Base-by-base conservation (phyloP, 2,888 invertebrate genomes). In the Terebella lapidaria region DNA sequence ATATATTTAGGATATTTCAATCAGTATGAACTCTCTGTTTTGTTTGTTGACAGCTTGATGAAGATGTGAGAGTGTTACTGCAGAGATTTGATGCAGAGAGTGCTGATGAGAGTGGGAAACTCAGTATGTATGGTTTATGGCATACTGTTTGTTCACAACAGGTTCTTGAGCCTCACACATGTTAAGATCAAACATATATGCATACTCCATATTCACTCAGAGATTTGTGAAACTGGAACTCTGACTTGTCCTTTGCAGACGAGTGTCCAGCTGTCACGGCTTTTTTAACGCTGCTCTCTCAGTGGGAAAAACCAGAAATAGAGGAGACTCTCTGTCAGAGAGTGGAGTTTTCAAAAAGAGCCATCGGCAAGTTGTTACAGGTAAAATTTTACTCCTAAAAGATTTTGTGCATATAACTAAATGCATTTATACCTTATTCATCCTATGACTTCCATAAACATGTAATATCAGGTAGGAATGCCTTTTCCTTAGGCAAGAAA, bases 41-140 rank as follows among this genome's bases (percentile, higher is more conserved):
- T 49, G 22, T 49, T 49, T 49, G 15, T 22, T 49, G 18, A 25
- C 28, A 82, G 81, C 84, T 97, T 28, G 97, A 97, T 83, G 97
- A 97, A 83, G 96, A 97, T 79, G 92, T 96, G 69, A 85, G 96
- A 67, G 90, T 97, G 18, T 82, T 97, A 59, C 81, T 97, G 67
- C 95, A 96, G 79, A 85, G 96, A 67, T 96, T 97, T 83, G 96
- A 97, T 85, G 93, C 94, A 0, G 96, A 96, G 82, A 94, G 94
- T 15, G 93, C 67, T 15, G 68, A 68, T 54, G 68, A 68, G 51
- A 60, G 54, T 0, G 95, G 95, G 81, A 94, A 91, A 76, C 91
- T 91, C 84, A 94, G 92, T 92, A 84, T 82, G 80, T 71, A 15
- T n/a, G n/a, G n/a, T n/a, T n/a, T n/a, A n/a, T n/a, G n/a, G n/a